Evolutionary conservation across 2,797 vertebrate genomes (phyloP).

Genomic region (Spinus olivaceus): DNA sequence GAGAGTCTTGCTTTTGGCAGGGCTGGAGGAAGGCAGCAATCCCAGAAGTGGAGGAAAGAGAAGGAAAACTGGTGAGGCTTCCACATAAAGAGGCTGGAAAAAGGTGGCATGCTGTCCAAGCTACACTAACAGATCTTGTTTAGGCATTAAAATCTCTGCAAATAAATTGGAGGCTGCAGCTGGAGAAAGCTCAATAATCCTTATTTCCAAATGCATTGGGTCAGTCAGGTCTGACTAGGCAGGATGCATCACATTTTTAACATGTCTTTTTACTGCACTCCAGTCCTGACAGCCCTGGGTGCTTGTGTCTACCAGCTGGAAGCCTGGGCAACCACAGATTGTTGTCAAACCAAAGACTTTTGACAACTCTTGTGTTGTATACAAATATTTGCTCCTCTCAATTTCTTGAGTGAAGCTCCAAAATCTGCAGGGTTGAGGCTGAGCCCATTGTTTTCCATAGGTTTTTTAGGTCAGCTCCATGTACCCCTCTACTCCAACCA

Average conservation of each 20-base stretch:
- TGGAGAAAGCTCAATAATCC: neutral
- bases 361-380: neutral
- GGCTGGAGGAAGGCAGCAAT: neutral
- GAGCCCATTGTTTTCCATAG: rapidly evolving
- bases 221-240: neutral
- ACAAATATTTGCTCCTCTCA: neutral
- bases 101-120: neutral
- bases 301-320: neutral
- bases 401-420: neutral
- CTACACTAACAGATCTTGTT: neutral
- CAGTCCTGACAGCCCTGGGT: neutral
- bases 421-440: neutral
- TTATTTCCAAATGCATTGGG: neutral
- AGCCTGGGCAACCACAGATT: neutral
- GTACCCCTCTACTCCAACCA: neutral
- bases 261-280: neutral
- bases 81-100: neutral
- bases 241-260: neutral
- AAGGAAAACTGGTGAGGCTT: neutral
- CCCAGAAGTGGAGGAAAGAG: neutral
- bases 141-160: neutral
- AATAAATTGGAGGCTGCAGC: neutral
- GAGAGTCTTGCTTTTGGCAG: neutral
- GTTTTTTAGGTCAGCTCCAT: neutral
- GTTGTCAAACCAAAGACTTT: neutral